phyloP scores from a whole-genome alignment of 53 echinoderm and acorn worm species.

The Zoroaster sp. region DNA sequence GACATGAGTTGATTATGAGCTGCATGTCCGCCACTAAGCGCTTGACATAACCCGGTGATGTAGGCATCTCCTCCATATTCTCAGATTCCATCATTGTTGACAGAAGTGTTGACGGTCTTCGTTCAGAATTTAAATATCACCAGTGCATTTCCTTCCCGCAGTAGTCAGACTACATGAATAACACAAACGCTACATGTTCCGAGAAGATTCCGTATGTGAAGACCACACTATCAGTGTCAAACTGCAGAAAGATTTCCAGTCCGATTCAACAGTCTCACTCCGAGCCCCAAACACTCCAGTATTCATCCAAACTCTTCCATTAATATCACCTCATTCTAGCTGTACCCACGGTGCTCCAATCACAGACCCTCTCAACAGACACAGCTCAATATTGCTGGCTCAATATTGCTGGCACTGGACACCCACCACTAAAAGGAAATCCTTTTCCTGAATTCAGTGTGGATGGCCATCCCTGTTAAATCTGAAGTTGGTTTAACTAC shows the following conservation, averaged over 20 bases:
- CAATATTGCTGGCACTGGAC: not conserved
- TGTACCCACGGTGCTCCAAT: not conserved
- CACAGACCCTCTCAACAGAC: not conserved
- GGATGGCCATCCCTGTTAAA: not conserved
- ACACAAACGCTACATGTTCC: not conserved
- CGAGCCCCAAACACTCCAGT: not conserved
- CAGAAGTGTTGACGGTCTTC: not conserved
- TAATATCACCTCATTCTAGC: not conserved
- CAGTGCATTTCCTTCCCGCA: not conserved
- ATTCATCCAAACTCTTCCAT: not conserved
- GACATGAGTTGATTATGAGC: constrained; percentile 18
- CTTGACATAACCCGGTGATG: constrained; percentile 26
- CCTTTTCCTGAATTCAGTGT: constrained; percentile 8
- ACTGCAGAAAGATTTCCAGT: not conserved
- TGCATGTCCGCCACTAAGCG: constrained; percentile 37
- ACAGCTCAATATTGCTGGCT: not conserved
- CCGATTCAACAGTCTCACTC: not conserved
- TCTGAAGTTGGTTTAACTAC: not conserved
- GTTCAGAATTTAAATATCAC: not conserved
- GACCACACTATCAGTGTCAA: not conserved
- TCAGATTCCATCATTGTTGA: constrained; percentile 14
- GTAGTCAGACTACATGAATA: not conserved
- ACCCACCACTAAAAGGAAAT: constrained; percentile 10
- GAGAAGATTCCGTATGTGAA: not conserved
- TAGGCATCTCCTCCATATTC: not conserved